Evolutionary conservation across 2,888 invertebrate species (phyloP).

Genomic region (Timema cristinae): DNA sequence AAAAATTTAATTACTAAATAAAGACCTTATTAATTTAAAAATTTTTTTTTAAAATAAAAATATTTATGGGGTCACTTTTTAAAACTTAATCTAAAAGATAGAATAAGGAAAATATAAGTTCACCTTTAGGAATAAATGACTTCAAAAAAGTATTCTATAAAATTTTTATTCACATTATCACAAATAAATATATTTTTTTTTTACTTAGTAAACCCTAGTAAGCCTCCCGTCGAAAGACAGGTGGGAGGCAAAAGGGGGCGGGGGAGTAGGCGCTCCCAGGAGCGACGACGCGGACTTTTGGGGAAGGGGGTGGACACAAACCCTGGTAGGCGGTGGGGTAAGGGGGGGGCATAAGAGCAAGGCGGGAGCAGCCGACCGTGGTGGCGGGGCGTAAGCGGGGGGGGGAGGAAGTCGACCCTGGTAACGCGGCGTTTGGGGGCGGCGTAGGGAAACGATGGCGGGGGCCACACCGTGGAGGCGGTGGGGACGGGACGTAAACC

Average conservation of each 20-base stretch:
- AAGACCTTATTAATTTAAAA: too few species aligned
- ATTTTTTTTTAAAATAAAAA: too few species aligned
- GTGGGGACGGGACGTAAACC: constrained; percentile 22
- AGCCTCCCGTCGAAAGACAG: constrained; percentile 31
- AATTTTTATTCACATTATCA: too few species aligned
- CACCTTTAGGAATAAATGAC: too few species aligned
- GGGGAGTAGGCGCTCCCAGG: constrained; percentile 33
- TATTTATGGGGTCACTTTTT: too few species aligned
- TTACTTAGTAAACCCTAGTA: constrained; percentile 31
- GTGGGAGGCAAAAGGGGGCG: constrained; percentile 30
- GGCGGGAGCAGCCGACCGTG: constrained; percentile 36
- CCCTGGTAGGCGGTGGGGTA: constrained; percentile 29
- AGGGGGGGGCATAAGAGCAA: constrained; percentile 35
- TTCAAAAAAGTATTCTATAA: too few species aligned
- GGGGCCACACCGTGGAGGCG: constrained; percentile 43
- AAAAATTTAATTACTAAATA: too few species aligned
- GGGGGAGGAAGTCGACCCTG: constrained; percentile 41
- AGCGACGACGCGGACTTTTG: constrained; percentile 27
- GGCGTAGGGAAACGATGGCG: constrained; percentile 39
- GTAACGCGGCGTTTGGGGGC: constrained; percentile 30
- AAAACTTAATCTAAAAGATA: too few species aligned
- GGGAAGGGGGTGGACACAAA: too few species aligned
- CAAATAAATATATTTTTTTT: too few species aligned
- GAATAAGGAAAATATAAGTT: too few species aligned
- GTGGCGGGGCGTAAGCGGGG: constrained; percentile 50